Conservation (phyloP, 2,888 invertebrate genomes). For the Macrostomum cliftonense region DNA sequence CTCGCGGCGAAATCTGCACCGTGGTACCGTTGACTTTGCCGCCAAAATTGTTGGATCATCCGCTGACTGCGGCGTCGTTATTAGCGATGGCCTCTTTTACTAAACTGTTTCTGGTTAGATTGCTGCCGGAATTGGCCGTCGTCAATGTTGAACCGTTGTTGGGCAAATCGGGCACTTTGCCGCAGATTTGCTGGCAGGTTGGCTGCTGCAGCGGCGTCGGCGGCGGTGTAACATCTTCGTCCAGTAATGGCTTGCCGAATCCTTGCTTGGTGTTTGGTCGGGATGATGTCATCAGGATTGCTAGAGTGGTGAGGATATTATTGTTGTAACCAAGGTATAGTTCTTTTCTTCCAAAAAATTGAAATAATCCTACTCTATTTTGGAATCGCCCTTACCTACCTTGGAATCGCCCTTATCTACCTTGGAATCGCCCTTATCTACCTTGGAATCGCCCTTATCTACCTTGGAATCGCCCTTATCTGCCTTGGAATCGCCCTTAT, state of each 20-base stretch:
- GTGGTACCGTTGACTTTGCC: constrained; percentile 51
- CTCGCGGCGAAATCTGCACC: constrained; percentile 73
- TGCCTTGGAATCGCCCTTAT: no score
- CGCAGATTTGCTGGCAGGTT: no score
- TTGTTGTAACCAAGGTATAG: no score
- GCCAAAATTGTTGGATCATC: constrained; percentile 43
- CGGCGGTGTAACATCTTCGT: background rate
- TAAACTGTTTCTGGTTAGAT: constrained; percentile 45
- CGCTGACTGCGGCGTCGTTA: constrained; percentile 54
- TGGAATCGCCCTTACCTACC: no score
- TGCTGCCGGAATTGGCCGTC: background rate
- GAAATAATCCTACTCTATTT: no score
- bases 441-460: no score
- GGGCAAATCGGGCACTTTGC: background rate
- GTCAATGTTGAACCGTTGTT: background rate
- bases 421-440: no score
- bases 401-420: no score
- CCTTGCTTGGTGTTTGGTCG: background rate
- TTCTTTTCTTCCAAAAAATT: no score
- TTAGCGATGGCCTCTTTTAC: constrained; percentile 82
- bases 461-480: no score
- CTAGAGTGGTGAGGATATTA: no score
- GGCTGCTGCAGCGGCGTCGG: no score
- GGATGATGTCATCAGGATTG: background rate
- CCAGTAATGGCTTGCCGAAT: background rate